Base-by-base conservation (phyloP, 2,113 vertebrate genomes). In the Leucopsar rothschildi region DNA sequence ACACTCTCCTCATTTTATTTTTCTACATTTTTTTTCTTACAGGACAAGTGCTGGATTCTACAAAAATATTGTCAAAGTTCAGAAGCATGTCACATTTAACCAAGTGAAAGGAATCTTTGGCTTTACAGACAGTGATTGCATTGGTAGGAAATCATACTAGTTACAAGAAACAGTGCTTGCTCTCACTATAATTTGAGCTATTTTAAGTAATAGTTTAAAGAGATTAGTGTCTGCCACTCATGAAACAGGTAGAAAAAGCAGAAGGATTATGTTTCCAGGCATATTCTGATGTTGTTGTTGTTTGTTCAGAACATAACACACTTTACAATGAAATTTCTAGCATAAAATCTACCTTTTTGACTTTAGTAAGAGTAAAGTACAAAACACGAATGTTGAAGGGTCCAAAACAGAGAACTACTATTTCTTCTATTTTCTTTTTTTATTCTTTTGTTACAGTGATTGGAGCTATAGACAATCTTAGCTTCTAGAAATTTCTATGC, bases 31-130 rank as follows among this genome's bases (percentile, higher is more conserved):
- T 75, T 69, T 29, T 76, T 95, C 81, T 89, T 39, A n/a, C 97
- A 99, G 99, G 76, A 86, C 90, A 40, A 99, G 98, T 81, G 96
- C 98, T 1, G 98, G 98, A 66, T 99, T 99, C 98, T 99, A 99
- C 97, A 98, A 92, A 96, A 99, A 99, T 27, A 98, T 99, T 45
- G 98, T 99, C 59, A 99, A 98, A 97, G 97, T 99, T 91, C 99
- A 99, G 97, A 99, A 99, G 92, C 99, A 99, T 11, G 99, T 99
- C 19, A 99, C 99, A 5, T 99, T 99, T 96, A 99, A 99, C 92
- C 99, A 99, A 97, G 99, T 99, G 81, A 99, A 99, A 97, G 99
- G 99, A 88, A 99, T 99, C 90, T 99, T 99, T 24, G 99, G 99
- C 75, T 99, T 99, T 93, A 98, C 98, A 11, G 99, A 99, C 98